Base-by-base conservation (phyloP, 1,140 invertebrate species). In the Zaprionus lachaisei region DNA sequence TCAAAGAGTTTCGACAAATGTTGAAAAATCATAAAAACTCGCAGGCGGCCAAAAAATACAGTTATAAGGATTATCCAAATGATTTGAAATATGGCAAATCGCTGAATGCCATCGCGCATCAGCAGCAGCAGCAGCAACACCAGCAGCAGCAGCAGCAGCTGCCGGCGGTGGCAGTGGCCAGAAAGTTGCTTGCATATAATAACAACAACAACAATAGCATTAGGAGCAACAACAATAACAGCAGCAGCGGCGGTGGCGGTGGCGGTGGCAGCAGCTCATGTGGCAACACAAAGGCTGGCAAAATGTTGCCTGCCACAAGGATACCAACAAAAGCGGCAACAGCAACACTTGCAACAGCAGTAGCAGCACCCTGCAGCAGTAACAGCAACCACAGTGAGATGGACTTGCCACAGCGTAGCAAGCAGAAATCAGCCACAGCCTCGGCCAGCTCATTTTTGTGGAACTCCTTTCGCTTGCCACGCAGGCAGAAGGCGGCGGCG, bases 21-120 rank as follows among this genome's bases (percentile, higher is more conserved):
- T 91, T 92, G 64, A 92, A 92, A 92, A 92, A 92, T 90, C 91
- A 86, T 55, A 92, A 92, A 84, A 92, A 91, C 83, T 77, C 80
- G 4, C 85, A 92, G 74, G 69, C 81, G 72, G 69, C 85, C 12
- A 91, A 87, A 17, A 84, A 83, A 72, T 92, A 85, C 66, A 77
- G 72, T 70, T 91, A 91, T 56, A 87, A 82, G 66, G 86, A 91
- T 47, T 91, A 87, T 77, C 47, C 91, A 26, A 84, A 73, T 69
- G 83, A 92, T 67, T 68, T 91, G 75, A 92, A 92, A 71, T 91
- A 81, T 64, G 66, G 76, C 2, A 92, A 92, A 68, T 80, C 82
- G 72, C 28, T 81, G 38, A 79, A 47, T 74, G 65, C 65, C 37
- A 31, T 44, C 22, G 34, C 47, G 34, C 31, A n/a, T 20, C 7